Base-by-base conservation (phyloP, 2,797 vertebrate genomes). In the Gastrophryne carolinensis region DNA sequence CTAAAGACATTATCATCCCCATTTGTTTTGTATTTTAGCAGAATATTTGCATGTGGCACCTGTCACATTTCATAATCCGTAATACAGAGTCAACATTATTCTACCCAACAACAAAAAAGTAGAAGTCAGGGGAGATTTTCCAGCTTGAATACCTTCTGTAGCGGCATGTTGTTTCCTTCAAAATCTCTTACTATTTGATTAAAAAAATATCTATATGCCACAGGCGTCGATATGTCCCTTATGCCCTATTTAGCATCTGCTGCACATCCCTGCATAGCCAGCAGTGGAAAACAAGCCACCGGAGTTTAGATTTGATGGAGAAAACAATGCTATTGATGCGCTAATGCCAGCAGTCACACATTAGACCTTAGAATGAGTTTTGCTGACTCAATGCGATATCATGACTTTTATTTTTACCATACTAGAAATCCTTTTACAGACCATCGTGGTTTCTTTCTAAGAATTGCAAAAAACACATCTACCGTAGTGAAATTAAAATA, bases 221-320 rank as follows among this genome's bases (percentile, higher is more conserved):
- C 80, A 80, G 82, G 84, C 82, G 80, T 82, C 72, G 80, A 82
- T 82, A 4, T 34, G 80, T 86, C 86, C 84, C 85, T 27, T 65
- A 83, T 84, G 86, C 78, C 83, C 81, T 81, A 84, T 86, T 86
- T 84, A 87, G 79, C 86, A 84, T 87, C 85, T 86, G 85, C 84
- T 80, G 83, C 81, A 80, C 68, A 50, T 72, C 75, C 68, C 75
- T 57, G 68, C 12, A 68, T 81, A 84, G 85, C 76, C 80, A 79
- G 79, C 80, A 74, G 83, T 77, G 81, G 70, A 84, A 85, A 81
- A 81, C 81, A 81, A 87, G 82, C 74, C 85, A 85, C 83, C 81
- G 73, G 83, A 83, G 85, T 79, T 83, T 79, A 72, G 79, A 81
- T 82, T 81, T 84, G 84, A 85, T 81, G 37, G 82, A 83, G 81